Evolutionary conservation across 2,888 invertebrate genomes (phyloP).

Genomic region (Ochropacha duplaris): DNA sequence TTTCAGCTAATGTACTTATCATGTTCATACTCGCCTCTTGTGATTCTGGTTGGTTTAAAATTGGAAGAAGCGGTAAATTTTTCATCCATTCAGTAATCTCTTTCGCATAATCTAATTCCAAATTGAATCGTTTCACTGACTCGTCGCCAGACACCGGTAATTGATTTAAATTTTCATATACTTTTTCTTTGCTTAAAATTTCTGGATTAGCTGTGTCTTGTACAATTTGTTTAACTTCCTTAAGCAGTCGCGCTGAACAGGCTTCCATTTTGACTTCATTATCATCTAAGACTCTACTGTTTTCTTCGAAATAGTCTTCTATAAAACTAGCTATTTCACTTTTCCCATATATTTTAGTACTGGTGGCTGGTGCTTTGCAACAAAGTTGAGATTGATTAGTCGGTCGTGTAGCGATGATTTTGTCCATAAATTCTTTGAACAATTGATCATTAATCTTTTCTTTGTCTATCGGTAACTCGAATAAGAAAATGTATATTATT

Average conservation of each 20-base stretch:
- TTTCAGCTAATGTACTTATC: slow-evolving; percentile 51
- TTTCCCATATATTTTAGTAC: slow-evolving; percentile 16
- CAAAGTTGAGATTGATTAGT: neutral
- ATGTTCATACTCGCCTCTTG: slow-evolving; percentile 32
- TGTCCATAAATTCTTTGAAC: slow-evolving; percentile 36
- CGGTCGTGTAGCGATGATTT: slow-evolving; percentile 23
- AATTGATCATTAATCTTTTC: slow-evolving; percentile 26
- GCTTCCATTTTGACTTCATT: slow-evolving; percentile 54
- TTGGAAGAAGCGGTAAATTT: slow-evolving; percentile 49
- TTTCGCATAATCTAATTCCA: slow-evolving; percentile 48
- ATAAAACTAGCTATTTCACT: slow-evolving; percentile 50
- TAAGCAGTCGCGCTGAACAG: slow-evolving; percentile 46
- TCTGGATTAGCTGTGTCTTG: slow-evolving; percentile 27
- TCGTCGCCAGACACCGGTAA: slow-evolving; percentile 39
- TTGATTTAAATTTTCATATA: slow-evolving; percentile 37
- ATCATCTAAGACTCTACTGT: slow-evolving; percentile 46
- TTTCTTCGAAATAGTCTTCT: slow-evolving; percentile 45
- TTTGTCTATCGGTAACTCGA: slow-evolving; percentile 34
- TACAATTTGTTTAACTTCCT: slow-evolving; percentile 49
- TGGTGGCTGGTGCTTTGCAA: slow-evolving; percentile 7
- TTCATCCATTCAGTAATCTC: slow-evolving; percentile 62
- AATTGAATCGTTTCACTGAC: slow-evolving; percentile 36
- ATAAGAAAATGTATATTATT: slow-evolving; percentile 33
- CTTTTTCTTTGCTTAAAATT: slow-evolving; percentile 30
- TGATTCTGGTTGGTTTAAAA: slow-evolving; percentile 24